Conservation (phyloP, 2,797 vertebrate genomes). For the Sebastes cheni region DNA sequence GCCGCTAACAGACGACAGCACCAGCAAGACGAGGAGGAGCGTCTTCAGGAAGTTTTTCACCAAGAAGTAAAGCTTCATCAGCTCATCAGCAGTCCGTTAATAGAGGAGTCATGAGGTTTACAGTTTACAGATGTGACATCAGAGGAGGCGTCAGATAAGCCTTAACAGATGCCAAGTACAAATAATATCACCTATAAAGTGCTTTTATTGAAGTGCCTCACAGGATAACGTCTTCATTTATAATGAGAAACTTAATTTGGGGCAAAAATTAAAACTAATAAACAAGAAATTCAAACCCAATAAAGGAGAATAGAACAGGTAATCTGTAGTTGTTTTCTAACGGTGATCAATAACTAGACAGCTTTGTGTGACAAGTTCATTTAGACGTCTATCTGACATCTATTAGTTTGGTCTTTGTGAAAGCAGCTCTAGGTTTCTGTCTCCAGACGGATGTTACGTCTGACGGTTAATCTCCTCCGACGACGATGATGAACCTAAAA, state of each 20-base stretch:
- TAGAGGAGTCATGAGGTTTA: background rate
- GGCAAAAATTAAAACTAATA: too few species aligned
- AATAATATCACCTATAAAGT: background rate
- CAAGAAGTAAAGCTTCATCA: conserved; percentile 60
- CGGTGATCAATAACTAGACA: too few species aligned
- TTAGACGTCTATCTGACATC: background rate
- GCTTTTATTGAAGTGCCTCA: background rate
- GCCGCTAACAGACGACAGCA: background rate
- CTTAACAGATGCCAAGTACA: background rate
- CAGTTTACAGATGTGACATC: background rate
- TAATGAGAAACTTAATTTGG: too few species aligned
- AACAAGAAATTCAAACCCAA: too few species aligned
- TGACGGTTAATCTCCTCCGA: background rate
- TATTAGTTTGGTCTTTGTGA: background rate
- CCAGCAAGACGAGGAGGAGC: conserved; percentile 49
- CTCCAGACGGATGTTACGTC: background rate
- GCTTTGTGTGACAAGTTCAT: too few species aligned
- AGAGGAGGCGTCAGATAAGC: background rate
- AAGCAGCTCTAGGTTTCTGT: background rate
- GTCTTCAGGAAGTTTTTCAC: conserved; percentile 79
- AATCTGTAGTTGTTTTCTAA: too few species aligned
- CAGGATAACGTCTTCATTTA: too few species aligned
- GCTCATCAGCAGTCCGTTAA: background rate
- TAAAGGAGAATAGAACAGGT: too few species aligned
- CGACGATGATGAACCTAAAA: background rate